Base-by-base conservation (phyloP, 1,140 invertebrate species). In the Trinorchestia longiramus region DNA sequence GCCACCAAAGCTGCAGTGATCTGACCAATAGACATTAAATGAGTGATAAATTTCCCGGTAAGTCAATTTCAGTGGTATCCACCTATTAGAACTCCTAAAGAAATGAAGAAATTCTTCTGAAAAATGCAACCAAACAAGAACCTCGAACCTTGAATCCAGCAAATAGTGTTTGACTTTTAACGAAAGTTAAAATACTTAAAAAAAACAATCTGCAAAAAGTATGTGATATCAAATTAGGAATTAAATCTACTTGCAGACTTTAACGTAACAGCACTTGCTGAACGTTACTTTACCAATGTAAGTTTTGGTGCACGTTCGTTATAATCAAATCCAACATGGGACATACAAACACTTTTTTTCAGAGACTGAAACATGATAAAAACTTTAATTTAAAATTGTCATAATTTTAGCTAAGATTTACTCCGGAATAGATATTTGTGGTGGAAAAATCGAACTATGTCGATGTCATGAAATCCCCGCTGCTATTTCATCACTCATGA, bases 1-100 rank as follows among this genome's bases (percentile, higher is more conserved):
- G 92, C 92, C 92, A 94, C 92, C 43, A 94, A 42, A 43, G 92
- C 92, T 45, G 92, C 92, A 41, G 44, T 43, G 0, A 94, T 94
- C 92, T 94, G 92, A 23, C 62, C 11, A 15, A 11, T 19, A 36
- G 36, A 77, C 1, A 77, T 36, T 28, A 77, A 3, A 77, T 77
- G 28, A 77, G 3, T 77, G 36, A 36, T 3, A 77, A 19, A 77
- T 77, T 77, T 77, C 3, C 28, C 6, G 47, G 19, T 53, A 53
- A 53, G 6, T 77, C 15, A 77, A 77, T 77, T 28, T 77, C 36
- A 23, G 62, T 23, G 62, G 3, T 77, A 36, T 11, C 3, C 62
- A 23, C 36, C 1, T 23, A 11, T 77, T 23, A 77, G 28, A 77
- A 3, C 1, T 23, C 62, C 1, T 19, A 77, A 77, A 3, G 62